Base-by-base conservation (phyloP, 2,797 vertebrate species). In the Poliocrania exsul region DNA sequence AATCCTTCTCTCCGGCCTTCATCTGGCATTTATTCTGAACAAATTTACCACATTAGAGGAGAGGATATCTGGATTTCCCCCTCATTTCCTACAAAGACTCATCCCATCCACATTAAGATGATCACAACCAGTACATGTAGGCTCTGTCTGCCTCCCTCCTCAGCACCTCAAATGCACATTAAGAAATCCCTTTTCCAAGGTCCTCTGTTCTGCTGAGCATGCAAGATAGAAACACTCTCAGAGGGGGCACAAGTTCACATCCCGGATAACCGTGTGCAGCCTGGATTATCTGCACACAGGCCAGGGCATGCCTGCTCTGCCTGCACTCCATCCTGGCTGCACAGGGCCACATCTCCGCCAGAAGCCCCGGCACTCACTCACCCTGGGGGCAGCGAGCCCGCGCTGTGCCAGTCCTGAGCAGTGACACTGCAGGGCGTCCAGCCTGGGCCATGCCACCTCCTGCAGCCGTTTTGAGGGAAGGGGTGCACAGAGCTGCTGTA, bases 121-220 rank as follows among this genome's bases (percentile, higher is more conserved):
- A 82, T 0, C 44, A 53, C 2, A 14, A 72, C 33, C 14, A 37
- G 16, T 37, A 64, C 0, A 0, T 42, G 61, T 64, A 51, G 29
- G 70, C 12, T 81, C 16, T 47, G 81, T 62, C n/a, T 12, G 37
- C 31, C 66, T 70, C 33, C 26, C 49, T 51, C 5, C 1, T 33
- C 3, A 1, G 69, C 40, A 64, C n/a, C 25, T 35, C 46, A 35
- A 21, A n/a, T 0, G 2, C 0, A 0, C 11, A 2, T 33, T 24
- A 56, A 51, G 37, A 54, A 81, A 66, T 29, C 28, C 13, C 26
- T 50, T 26, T 57, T 21, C n/a, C 35, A 25, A 33, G 17, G 54
- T 50, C 8, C 10, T 69, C 58, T 50, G 47, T 62, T 86, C 72
- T 58, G 47, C 23, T 72, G 2, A 1, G 46, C 0, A 0, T 20